Conservation (phyloP, 2,113 vertebrate genomes). For the Paraplagusia blochii region DNA sequence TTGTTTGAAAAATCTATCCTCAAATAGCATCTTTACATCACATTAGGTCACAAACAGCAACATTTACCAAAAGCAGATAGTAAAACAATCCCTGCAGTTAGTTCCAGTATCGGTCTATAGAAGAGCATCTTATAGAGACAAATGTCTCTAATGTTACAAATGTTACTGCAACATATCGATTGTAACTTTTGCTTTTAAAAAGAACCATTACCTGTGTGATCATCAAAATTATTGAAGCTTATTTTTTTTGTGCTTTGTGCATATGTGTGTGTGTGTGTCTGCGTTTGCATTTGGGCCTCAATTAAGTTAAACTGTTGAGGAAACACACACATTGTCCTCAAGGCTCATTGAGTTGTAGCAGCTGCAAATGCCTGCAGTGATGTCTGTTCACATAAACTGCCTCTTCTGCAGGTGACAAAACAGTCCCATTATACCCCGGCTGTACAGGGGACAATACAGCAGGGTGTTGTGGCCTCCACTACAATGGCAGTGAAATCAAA, state of each 20-base stretch:
- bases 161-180: too few species aligned
- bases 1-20: too few species aligned
- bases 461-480: constrained; percentile 43
- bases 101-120: too few species aligned
- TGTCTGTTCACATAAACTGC: constrained; percentile 42
- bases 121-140: too few species aligned
- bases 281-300: constrained; percentile 1
- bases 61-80: too few species aligned
- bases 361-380: constrained; percentile 48
- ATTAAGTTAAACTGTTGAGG: constrained; percentile 48
- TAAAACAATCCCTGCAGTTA: too few species aligned
- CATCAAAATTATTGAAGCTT: too few species aligned
- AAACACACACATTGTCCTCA: constrained; percentile 41
- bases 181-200: too few species aligned
- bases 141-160: too few species aligned
- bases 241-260: not conserved
- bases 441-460: constrained; percentile 52
- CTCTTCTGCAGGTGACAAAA: constrained; percentile 51
- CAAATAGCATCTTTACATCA: too few species aligned
- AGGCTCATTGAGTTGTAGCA: constrained; percentile 42
- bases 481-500: constrained; percentile 68
- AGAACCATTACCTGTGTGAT: too few species aligned
- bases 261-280: constrained; percentile 4
- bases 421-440: constrained; percentile 42
- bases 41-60: too few species aligned